Conservation (phyloP, 2,797 vertebrate genomes). For the Propithecus deckenii region DNA sequence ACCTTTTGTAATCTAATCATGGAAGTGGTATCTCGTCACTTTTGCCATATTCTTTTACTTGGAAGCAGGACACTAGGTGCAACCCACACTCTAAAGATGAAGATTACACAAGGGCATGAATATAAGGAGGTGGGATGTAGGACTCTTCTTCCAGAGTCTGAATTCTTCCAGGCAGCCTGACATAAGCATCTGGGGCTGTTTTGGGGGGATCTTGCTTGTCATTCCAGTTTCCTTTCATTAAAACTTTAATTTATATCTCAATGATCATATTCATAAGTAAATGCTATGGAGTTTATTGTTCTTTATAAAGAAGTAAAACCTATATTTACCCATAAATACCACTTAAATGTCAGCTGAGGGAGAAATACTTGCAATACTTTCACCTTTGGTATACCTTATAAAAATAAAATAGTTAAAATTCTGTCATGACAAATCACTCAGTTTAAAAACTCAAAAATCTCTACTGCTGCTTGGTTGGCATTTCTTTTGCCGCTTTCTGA, state of each 20-base stretch:
- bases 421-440: neutral
- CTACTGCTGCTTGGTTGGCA: neutral
- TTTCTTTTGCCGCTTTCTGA: conserved; percentile 64
- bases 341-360: neutral
- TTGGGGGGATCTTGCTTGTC: neutral
- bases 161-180: neutral
- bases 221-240: neutral
- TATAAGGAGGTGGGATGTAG: rapidly evolving
- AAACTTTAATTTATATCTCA: conserved; percentile 6
- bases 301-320: neutral
- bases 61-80: neutral
- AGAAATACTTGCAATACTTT: neutral
- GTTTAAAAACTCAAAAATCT: conserved; percentile 34
- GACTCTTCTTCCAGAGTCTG: neutral
- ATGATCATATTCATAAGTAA: neutral
- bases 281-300: neutral
- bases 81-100: neutral
- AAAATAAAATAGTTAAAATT: conserved; percentile 55
- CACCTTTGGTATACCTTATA: neutral
- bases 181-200: neutral
- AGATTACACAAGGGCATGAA: too few relatives aligned
- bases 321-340: conserved; percentile 26
- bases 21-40: too few relatives aligned
- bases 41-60: neutral
- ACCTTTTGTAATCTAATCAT: neutral